Evolutionary conservation across 2,888 invertebrate genomes (phyloP), one percentile per base, ranked within the genome.

Genomic region (Desoria tigrina): DNA sequence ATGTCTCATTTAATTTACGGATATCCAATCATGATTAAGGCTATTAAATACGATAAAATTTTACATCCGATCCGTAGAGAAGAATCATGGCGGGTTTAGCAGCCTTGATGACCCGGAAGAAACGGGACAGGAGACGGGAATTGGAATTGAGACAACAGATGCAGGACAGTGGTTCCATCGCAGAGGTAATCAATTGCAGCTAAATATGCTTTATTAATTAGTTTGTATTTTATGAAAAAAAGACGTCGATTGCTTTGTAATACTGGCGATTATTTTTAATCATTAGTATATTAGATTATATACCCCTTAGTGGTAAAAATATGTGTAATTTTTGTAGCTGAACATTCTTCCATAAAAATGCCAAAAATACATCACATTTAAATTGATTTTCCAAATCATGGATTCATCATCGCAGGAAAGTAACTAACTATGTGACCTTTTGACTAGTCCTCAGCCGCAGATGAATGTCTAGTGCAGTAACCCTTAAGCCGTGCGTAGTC

Each of bases 51-150:
- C n/a, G n/a, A n/a, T n/a, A n/a, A n/a, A n/a, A n/a, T n/a, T n/a
- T n/a, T n/a, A n/a, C n/a, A n/a, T n/a, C n/a, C n/a, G n/a, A n/a
- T n/a, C n/a, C n/a, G n/a, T n/a, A n/a, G n/a, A n/a, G 58, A 58
- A 37, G 24, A 45, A 55, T 63, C 21, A 74, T 74, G 74, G 74
- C 74, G 42, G 73, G 73, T n/a, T 68, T 74, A 65, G 74, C 74
- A 51, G 74, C 73, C 11, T 64, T 74, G 55, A 74, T 74, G 74
- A 74, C 70, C 61, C 65, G 73, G 60, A 73, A 73, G 55, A 74
- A 72, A 63, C 68, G 69, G 68, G 68, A 71, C 26, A 56, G 68
- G 42, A 65, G 72, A 58, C 23, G 74, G 54, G 74, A 72, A 45
- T 50, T 72, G 39, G 74, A 74, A 53, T 42, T 74, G 57, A 71